Evolutionary conservation across 2,113 vertebrate genomes (phyloP), one percentile per base, ranked within the genome.

Genomic region (Platichthys stellatus): DNA sequence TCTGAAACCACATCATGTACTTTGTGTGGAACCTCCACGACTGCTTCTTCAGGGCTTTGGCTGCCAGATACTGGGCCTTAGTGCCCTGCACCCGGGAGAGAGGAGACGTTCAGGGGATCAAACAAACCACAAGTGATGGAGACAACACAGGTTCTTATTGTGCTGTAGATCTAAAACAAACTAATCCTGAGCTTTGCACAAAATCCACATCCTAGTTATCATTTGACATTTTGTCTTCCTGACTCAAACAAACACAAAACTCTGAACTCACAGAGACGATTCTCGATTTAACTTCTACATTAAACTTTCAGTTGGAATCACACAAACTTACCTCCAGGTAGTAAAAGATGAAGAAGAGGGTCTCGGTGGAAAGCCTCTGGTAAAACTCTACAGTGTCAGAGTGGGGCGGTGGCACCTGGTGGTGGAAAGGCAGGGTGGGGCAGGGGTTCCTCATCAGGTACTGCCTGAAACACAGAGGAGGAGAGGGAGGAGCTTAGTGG

Each of bases 1-100:
- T 91, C 94, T 98, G 97, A 78, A 98, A 98, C 97, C 96, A 98
- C 97, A 98, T 97, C 97, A 98, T 98, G 91, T 98, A 98, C 88
- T 98, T 98, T 1, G 96, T 98, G 94, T 98, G 97, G 93, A 98
- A 98, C 31, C 97, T 93, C 97, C 97, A 98, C 0, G 97, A 97
- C 88, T 98, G 96, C 84, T 98, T 98, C 94, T 98, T 98, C 84
- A 98, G 93, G 45, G 96, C 97, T 90, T 98, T 98, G 69, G 96
- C 97, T 51, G 97, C 96, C 92, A 98, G 89, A 92, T 97, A 98
- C 92, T 98, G 97, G 1, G 97, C 97, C 93, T 98, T 98, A 2
- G 96, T 98, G 84, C 97, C 97, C 96, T 97, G 86, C 20, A 12
- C 11, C 51, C 12, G 2, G 5, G 8, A 13, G 4, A 9, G 9